These are phyloP conservation scores for Chlorops oryzae DNA, from an alignment of 1,140 invertebrate genomes.

Conservation along the genomic window DNA sequence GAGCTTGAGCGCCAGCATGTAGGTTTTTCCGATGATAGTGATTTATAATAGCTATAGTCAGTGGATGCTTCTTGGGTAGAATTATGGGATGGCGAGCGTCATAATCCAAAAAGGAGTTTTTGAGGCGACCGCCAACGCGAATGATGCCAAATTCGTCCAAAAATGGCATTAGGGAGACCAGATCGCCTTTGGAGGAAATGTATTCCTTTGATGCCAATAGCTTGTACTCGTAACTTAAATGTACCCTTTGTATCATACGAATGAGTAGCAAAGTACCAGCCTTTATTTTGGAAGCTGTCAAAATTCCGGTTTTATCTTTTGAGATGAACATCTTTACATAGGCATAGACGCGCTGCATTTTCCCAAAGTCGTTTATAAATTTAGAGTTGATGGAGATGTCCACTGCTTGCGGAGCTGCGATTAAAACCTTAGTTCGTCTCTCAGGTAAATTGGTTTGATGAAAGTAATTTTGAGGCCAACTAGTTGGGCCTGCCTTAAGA, in stretches of 20 bases:
- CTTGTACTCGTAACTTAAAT: conserved; percentile 9
- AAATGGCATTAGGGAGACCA: conserved; percentile 16
- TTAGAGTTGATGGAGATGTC: conserved; percentile 10
- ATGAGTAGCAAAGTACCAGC: conserved; percentile 6
- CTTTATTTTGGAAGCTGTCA: conserved; percentile 4
- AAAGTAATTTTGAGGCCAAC: too few relatives aligned
- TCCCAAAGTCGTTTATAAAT: conserved; percentile 8
- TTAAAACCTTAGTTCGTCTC: background rate
- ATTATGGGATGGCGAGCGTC: conserved; percentile 13
- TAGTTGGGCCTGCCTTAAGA: too few relatives aligned
- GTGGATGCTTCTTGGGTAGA: conserved; percentile 9
- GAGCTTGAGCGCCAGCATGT: conserved; percentile 7
- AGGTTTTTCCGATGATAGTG: conserved; percentile 13
- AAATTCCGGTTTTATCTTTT: background rate
- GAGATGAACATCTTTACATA: conserved; percentile 7
- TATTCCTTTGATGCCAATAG: background rate
- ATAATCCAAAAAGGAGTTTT: conserved; percentile 17
- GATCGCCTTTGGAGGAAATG: background rate
- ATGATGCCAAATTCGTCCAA: conserved; percentile 21
- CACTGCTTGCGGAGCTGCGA: background rate
- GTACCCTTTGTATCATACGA: conserved; percentile 2
- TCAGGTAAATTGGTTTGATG: background rate
- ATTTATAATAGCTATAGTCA: background rate
- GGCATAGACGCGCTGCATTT: conserved; percentile 8
- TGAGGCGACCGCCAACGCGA: conserved; percentile 28